Evolutionary conservation across 2,113 vertebrate genomes (phyloP), one percentile per base, ranked within the genome.

Genomic region (Oncorhynchus masou): DNA sequence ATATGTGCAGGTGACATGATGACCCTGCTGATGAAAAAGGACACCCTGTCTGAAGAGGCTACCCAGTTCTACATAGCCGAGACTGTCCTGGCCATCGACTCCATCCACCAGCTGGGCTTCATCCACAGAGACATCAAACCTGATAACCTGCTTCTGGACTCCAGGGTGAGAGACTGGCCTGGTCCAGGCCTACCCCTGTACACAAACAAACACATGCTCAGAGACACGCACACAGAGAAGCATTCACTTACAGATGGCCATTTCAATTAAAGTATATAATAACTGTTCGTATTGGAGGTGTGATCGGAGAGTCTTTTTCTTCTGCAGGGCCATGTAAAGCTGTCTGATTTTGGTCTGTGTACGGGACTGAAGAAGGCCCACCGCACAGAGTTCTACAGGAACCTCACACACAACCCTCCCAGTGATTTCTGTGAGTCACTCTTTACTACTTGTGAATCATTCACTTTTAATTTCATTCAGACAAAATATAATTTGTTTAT

Each of bases 41-140:
- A 99, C 86, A 99, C 98, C 0, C 91, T 99, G 67, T 96, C 97
- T 3, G 97, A 99, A 78, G 98, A 99, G 85, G 97, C 97, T 77
- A 97, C 98, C 0, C 97, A 99, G 92, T 99, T 99, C 78, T 99
- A 99, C 88, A 98, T 99, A 71, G 98, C 97, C n/a, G 98, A 99
- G 90, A 99, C 98, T 0, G 96, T 99, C 24, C 65, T 99, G 86
- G 97, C 98, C 74, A 99, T 99, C 7, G 97, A 99, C 88, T 98
- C 97, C 19, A 99, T 99, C 89, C 98, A 99, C 86, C 98, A 99
- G 89, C 89, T 99, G 86, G 98, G 98, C 27, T 99, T 99, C 84
- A 99, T 99, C 86, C 98, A 99, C 89, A 89, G 98, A 74, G 97
- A 99, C 86, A 98, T 99, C 85, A 99, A 99, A 83, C 98, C 98